A percentile compares a stretch with the other conserved stretches of the same genome.
These are phyloP conservation scores for Meiosimyza platycephala DNA, from an alignment of 2,888 invertebrate genomes.

Conservation along the genomic window DNA sequence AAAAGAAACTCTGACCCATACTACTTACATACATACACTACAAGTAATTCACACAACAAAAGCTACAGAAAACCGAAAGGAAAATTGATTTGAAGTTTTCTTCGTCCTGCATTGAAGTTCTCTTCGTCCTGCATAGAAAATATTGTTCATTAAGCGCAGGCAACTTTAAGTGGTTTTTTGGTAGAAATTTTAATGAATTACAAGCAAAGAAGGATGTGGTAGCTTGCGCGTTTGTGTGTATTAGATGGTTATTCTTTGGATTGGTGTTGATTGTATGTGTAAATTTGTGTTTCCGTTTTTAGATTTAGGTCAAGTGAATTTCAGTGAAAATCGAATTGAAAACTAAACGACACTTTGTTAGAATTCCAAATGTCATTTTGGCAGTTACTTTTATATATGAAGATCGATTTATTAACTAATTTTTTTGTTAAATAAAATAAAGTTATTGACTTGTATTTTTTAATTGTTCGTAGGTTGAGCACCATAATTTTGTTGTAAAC, in stretches of 20 bases:
- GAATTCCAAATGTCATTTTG: too few relatives aligned
- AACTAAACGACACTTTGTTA: too few relatives aligned
- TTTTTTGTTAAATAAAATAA: too few relatives aligned
- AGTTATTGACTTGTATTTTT: too few relatives aligned
- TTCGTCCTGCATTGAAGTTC: constrained; percentile 24
- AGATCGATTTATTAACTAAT: too few relatives aligned
- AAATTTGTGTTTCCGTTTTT: background rate
- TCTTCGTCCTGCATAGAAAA: background rate
- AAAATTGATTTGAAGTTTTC: constrained; percentile 43
- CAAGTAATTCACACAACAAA: background rate
- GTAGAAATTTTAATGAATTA: constrained; percentile 5
- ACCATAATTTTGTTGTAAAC: too few relatives aligned
- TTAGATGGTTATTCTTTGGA: background rate
- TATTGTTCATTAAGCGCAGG: background rate
- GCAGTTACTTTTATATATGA: too few relatives aligned
- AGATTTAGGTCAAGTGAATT: too few relatives aligned
- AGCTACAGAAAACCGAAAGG: background rate
- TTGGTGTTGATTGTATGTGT: background rate
- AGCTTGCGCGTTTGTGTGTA: background rate
- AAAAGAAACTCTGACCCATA: background rate
- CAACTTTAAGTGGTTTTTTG: constrained; percentile 35
- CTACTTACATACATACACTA: too few relatives aligned
- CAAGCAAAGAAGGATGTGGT: background rate
- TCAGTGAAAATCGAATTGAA: too few relatives aligned
- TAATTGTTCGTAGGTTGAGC: too few relatives aligned